phyloP scores from a whole-genome alignment of 2,797 vertebrate genomes.

The Malurus leucopterus region DNA sequence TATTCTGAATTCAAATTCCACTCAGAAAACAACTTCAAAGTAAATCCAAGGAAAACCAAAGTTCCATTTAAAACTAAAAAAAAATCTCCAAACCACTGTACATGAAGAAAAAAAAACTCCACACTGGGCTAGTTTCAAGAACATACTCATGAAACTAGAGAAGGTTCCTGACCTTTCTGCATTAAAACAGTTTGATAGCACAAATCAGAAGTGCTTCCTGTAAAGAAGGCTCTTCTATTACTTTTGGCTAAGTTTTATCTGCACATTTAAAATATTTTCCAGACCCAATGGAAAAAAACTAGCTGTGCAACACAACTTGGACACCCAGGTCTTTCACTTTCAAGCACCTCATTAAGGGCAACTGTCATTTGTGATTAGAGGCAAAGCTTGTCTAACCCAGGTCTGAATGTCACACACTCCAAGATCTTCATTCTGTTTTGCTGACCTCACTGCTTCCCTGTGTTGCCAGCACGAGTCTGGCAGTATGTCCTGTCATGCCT shows the following conservation, averaged over 20 bases:
- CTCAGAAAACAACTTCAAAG: neutral
- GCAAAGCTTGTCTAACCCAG: neutral
- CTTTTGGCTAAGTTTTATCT: neutral
- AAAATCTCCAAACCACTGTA: neutral
- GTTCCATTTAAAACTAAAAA: neutral
- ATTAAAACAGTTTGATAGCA: neutral
- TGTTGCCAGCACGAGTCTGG: fast-evolving
- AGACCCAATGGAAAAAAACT: neutral
- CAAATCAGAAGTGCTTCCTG: neutral
- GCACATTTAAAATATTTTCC: neutral
- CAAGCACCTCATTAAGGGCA: neutral
- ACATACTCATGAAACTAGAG: neutral
- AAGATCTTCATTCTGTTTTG: neutral
- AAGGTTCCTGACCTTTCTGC: neutral
- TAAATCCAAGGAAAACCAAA: neutral
- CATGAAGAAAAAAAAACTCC: neutral
- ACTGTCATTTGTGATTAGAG: neutral
- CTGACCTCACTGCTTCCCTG: neutral
- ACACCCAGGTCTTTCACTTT: neutral
- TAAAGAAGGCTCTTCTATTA: neutral
- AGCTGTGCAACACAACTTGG: neutral
- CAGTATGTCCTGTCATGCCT: fast-evolving
- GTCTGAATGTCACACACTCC: neutral
- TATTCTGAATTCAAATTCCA: neutral
- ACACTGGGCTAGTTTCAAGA: neutral